Percentiles rank a stretch among this genome's conserved stretches.
Evolutionary conservation across 2,888 invertebrate species (phyloP).

Genomic region (Rambutsinella grinnellia): DNA sequence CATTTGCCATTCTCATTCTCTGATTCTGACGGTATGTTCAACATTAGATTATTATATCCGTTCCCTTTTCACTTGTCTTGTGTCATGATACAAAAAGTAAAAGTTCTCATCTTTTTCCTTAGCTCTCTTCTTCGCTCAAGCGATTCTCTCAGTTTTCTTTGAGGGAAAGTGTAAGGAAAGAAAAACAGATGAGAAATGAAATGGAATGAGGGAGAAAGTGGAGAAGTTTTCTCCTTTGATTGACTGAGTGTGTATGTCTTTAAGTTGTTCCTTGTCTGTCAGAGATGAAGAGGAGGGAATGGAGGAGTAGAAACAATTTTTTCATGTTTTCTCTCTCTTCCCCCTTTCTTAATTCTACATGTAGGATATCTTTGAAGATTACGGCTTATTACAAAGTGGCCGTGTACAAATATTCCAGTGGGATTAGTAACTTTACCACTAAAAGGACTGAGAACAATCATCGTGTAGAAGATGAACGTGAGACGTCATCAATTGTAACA

Average conservation of each 20-base stretch:
- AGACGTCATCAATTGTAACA: too few species aligned
- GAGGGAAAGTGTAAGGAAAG: slow-evolving; percentile 1
- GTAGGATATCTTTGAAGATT: not conserved
- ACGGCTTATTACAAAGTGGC: slow-evolving; percentile 1
- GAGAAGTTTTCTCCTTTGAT: slow-evolving; percentile 30
- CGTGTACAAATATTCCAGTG: not conserved
- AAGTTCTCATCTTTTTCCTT: slow-evolving; percentile 15
- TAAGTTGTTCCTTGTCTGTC: slow-evolving; percentile 46
- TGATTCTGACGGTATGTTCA: slow-evolving; percentile 39
- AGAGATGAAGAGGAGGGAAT: slow-evolving; percentile 34
- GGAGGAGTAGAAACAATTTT: slow-evolving; percentile 7
- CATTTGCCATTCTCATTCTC: slow-evolving; percentile 11
- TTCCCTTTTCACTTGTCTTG: slow-evolving; percentile 45
- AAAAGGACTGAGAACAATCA: too few species aligned
- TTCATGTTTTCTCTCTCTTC: slow-evolving; percentile 9
- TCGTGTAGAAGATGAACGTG: too few species aligned
- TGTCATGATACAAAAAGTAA: slow-evolving; percentile 28
- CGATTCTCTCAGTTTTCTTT: not conserved
- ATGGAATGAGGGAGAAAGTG: slow-evolving; percentile 43
- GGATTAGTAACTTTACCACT: not conserved
- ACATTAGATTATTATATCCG: slow-evolving; percentile 46
- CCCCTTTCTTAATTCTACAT: not conserved
- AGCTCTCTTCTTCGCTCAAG: not conserved
- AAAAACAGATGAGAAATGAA: slow-evolving; percentile 36
- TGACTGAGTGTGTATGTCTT: slow-evolving; percentile 39